Base-by-base conservation (phyloP, 2,888 invertebrate genomes). In the Formica aserva region DNA sequence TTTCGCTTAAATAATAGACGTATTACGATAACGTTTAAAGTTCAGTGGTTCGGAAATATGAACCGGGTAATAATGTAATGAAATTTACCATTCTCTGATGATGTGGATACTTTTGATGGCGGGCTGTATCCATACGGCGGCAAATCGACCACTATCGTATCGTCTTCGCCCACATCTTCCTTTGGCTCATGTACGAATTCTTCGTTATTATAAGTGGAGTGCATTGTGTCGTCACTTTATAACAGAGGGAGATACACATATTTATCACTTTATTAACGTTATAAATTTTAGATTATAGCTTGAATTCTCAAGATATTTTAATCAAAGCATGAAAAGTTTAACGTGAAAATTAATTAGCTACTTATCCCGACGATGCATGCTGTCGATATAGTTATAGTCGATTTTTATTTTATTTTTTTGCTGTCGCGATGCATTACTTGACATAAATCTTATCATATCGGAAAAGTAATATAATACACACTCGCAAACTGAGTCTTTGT, bases 81-180 rank as follows among this genome's bases (percentile, higher is more conserved):
- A 60, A 48, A 48, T 11, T 65, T 4, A 76, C 75, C 75, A 26
- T 11, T 76, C 0, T 75, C n/a, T 0, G 32, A 22, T 11, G 65
- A 45, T n/a, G 0, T 48, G 18, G 65, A 18, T 1, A 65, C 6
- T 15, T 35, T 75, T 6, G 29, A 9, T 3, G n/a, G 15, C 18
- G 93, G 93, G 9, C 92, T 93, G 3, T 92, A 83, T 65, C 92
- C 93, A 69, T 92, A 93, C 13, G 96, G 95, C 22, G 96, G 96
- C 76, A 96, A 94, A 90, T 96, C 96, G 86, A 96, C 95, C 11
- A 96, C 96, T 3, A 96, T 95, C 78, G 94, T 95, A 77, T 93
- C 93, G 0, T 91, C 91, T 11, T 92, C 91, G 57, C 35, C 72
- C 18, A 32, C 3, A 13, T 88, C 90, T 86, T 67, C 66, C 9